phyloP scores from a whole-genome alignment of 2,113 vertebrate species.

The Ondatra zibethicus region DNA sequence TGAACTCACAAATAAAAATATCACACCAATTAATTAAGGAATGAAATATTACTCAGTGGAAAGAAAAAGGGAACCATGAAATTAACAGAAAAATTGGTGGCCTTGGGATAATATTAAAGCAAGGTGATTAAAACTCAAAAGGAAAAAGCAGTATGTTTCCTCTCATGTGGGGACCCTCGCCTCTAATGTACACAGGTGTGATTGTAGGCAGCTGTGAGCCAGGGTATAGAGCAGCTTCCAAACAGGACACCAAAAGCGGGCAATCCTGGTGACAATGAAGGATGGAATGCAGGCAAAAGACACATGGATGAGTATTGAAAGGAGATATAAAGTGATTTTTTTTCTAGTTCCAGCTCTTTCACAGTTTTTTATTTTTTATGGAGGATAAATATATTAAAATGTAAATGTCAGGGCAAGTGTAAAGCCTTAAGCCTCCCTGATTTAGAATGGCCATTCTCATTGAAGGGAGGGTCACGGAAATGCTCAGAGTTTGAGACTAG shows the following conservation, averaged over 20 bases:
- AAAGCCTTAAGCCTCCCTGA: not conserved
- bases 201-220: not conserved
- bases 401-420: not conserved
- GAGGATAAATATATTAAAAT: not conserved
- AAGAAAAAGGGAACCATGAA: not conserved
- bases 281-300: not conserved
- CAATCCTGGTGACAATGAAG: not conserved
- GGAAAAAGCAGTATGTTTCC: not conserved
- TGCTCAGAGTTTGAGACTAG: no score
- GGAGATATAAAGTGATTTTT: not conserved
- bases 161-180: not conserved
- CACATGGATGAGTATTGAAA: not conserved
- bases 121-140: not conserved
- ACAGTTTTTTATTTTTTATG: not conserved
- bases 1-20: not conserved
- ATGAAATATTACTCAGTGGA: not conserved
- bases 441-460: not conserved
- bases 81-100: not conserved
- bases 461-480: not conserved
- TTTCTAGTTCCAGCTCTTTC: not conserved
- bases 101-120: not conserved
- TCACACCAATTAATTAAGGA: not conserved
- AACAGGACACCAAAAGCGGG: not conserved
- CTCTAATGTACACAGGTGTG: not conserved
- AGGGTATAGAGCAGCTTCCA: not conserved